These are phyloP conservation scores for Ormyrus nitidulus DNA, from an alignment of 2,888 invertebrate genomes.

Conservation along the genomic window DNA sequence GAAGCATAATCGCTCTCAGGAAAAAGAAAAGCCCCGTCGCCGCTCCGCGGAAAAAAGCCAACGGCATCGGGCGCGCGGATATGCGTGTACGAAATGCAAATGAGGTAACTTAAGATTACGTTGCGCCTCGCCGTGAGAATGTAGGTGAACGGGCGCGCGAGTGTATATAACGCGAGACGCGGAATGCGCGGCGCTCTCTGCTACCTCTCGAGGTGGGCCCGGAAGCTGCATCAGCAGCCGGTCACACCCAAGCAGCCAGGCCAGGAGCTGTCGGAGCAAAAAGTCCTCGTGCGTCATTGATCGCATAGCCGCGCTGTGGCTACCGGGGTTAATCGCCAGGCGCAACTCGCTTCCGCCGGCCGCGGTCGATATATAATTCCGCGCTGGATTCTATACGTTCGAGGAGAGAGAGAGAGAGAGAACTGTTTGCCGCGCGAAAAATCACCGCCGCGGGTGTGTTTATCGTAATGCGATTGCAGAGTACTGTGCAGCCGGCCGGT, in stretches of 20 bases:
- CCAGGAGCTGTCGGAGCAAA: no score
- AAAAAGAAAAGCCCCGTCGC: no score
- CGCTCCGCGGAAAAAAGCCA: no score
- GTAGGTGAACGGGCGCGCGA: conserved; percentile 65
- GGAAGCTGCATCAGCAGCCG: neutral
- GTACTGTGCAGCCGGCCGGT: no score
- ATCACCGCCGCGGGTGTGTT: neutral
- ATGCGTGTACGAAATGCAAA: conserved; percentile 42
- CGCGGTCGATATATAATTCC: no score
- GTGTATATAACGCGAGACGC: neutral
- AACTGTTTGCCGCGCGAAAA: neutral
- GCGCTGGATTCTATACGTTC: neutral
- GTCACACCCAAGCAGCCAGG: neutral
- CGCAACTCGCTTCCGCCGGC: no score
- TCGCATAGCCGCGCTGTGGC: neutral
- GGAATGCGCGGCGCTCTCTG: neutral
- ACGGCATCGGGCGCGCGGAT: neutral
- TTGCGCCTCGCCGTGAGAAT: conserved; percentile 64
- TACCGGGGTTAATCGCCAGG: no score
- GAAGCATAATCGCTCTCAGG: no score
- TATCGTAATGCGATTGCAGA: neutral
- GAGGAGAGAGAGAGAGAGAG: no score
- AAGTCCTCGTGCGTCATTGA: neutral
- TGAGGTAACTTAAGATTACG: conserved; percentile 50
- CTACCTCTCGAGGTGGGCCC: neutral